phyloP scores from a whole-genome alignment of 1,140 invertebrate genomes.

The Pseudomyrmex sp. region DNA sequence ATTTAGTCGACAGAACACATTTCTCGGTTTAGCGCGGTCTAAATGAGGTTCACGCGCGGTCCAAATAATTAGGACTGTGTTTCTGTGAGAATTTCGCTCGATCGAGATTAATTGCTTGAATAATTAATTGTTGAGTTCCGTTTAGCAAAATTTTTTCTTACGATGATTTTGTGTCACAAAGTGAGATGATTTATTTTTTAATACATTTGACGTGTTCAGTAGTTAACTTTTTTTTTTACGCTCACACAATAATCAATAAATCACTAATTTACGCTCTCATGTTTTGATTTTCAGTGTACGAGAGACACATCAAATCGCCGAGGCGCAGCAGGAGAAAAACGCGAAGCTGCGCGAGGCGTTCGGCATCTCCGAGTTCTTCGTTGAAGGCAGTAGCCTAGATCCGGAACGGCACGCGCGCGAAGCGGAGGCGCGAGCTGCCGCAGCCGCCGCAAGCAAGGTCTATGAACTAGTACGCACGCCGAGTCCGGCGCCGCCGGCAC shows the following conservation, averaged over 20 bases:
- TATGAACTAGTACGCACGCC: conserved; percentile 84
- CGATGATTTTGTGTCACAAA: not conserved
- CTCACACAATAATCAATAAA: not conserved
- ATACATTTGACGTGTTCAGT: not conserved
- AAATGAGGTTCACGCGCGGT: no score
- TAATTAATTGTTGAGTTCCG: not conserved
- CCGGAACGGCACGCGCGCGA: conserved; percentile 93
- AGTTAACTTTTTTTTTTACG: not conserved
- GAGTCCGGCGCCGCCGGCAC: conserved; percentile 71
- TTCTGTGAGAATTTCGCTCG: not conserved
- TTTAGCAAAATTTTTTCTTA: not conserved
- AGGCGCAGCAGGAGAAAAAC: conserved; percentile 98
- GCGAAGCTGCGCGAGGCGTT: conserved; percentile 96
- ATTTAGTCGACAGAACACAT: no score
- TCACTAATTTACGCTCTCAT: not conserved
- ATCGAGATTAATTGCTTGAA: not conserved
- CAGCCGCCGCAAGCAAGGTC: conserved; percentile 86
- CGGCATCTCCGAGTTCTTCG: conserved; percentile 96
- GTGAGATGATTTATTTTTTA: not conserved
- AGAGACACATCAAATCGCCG: conserved; percentile 97
- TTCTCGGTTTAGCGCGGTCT: not conserved
- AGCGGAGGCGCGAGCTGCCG: conserved; percentile 87
- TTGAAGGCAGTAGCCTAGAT: conserved; percentile 97
- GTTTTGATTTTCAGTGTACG: conserved; percentile 89
- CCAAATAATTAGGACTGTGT: not conserved